These are phyloP conservation scores for Germaria angustata DNA, from an alignment of 2,888 invertebrate genomes.

Conservation along the genomic window DNA sequence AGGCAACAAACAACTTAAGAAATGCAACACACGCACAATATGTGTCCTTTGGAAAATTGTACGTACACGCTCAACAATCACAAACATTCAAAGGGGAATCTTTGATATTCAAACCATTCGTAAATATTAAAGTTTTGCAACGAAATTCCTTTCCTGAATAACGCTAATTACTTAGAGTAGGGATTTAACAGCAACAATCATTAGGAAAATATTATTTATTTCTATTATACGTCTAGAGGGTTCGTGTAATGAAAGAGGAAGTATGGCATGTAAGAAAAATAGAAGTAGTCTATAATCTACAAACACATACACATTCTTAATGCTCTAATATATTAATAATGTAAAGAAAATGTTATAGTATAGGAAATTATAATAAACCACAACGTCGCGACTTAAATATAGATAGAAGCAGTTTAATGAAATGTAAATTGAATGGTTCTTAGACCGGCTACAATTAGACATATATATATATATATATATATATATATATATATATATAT, in stretches of 20 bases:
- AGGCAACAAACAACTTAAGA: conserved; percentile 32
- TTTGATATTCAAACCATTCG: conserved; percentile 5
- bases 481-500: too few relatives aligned
- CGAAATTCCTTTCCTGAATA: conserved; percentile 72
- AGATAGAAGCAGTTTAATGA: conserved; percentile 47
- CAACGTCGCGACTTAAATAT: conserved; percentile 41
- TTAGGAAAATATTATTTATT: conserved; percentile 18
- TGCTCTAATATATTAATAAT: not conserved
- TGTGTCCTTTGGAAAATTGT: conserved; percentile 3
- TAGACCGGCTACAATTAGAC: not conserved
- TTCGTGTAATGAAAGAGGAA: not conserved
- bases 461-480: not conserved
- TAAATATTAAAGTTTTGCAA: conserved; percentile 40
- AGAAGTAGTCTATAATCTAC: not conserved
- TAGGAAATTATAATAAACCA: not conserved
- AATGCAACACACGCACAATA: conserved; percentile 41
- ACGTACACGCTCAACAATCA: not conserved
- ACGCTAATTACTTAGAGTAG: conserved; percentile 77
- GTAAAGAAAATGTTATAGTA: conserved; percentile 24
- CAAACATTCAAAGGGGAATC: conserved; percentile 1
- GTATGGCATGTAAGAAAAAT: not conserved
- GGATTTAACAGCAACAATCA: conserved; percentile 66
- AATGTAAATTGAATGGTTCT: conserved; percentile 51
- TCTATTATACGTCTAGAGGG: not conserved
- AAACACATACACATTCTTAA: too few relatives aligned